Evolutionary conservation across 2,888 invertebrate species (phyloP), one percentile per base, ranked within the genome.

Genomic region (Altica lythri): DNA sequence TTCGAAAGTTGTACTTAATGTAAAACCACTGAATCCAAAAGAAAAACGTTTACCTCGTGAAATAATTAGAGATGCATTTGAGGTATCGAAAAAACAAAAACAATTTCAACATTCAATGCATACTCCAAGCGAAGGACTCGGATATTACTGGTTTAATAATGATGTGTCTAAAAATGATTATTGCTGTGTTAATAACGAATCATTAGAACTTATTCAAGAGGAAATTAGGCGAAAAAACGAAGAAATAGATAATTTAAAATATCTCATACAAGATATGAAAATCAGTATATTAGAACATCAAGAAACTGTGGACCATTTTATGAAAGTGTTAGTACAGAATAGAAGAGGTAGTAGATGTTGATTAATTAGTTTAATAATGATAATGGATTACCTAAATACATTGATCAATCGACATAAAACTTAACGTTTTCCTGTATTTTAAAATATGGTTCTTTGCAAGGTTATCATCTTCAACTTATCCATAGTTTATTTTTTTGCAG

Each of bases 11-110:
- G 90, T 91, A 0, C 73, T 91, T 19, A 90, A 89, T 62, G 90
- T 92, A 0, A 89, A 90, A 72, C 92, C 91, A 0, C 75, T 91
- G 45, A 91, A 91, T 77, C 91, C 90, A 0, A 84, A 89, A 59
- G 91, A 92, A 70, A 90, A 88, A 68, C 81, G 91, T 30, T 76
- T 92, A 30, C 92, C 91, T 0, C 81, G 85, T 50, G 89, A 90
- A 60, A 87, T 91, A 62, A 81, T 92, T 72, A 85, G 86, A 78
- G 84, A 88, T 1, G 91, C 91, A 4, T 88, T 90, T 69, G 88
- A 90, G 65, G 86, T 91, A 30, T 90, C 90, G 0, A 88, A 88
- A 69, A 84, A 85, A 76, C 80, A 88, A 38, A 89, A 88, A 69
- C 81, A 85, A 67, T 83, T 12, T 18, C 32, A 34, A 9, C 30